phyloP scores from a whole-genome alignment of 2,113 vertebrate genomes.

The Dipodomys ordii region DNA sequence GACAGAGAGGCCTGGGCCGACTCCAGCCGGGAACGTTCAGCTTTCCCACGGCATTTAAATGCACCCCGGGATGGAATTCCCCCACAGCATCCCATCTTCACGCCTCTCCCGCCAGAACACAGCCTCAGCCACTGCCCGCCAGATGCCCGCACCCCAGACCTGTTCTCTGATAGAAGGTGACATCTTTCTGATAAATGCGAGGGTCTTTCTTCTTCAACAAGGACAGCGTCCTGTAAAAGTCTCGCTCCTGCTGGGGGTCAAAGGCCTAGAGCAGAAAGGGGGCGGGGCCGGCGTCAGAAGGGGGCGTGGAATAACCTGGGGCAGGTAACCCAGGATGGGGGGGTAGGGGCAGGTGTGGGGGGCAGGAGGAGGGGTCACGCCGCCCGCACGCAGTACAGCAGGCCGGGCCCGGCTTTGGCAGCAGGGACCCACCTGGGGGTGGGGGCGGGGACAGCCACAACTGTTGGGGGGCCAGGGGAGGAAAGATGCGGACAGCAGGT shows the following conservation, averaged over 20 bases:
- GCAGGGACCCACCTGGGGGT: background rate
- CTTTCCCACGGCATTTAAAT: background rate
- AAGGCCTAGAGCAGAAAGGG: slow-evolving; percentile 85
- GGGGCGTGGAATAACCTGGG: background rate
- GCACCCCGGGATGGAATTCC: no score
- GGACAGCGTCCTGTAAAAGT: slow-evolving; percentile 94
- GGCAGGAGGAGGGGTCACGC: no score
- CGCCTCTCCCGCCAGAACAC: background rate
- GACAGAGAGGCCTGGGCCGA: no score
- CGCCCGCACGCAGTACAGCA: no score
- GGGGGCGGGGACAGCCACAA: no score
- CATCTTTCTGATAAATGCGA: slow-evolving; percentile 91
- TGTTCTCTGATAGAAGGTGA: slow-evolving; percentile 88
- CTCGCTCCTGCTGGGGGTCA: slow-evolving; percentile 89
- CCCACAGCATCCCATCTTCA: background rate
- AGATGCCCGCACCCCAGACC: slow-evolving; percentile 51
- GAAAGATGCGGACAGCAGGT: no score
- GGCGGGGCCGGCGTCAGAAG: background rate
- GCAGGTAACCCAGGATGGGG: no score
- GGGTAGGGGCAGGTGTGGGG: no score
- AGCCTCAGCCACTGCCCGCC: no score
- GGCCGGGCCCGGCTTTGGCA: background rate
- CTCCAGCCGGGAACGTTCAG: background rate
- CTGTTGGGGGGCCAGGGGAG: no score
- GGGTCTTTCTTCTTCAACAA: slow-evolving; percentile 95